A percentile compares a stretch with the other conserved stretches of the same genome.
These are phyloP conservation scores for Clarias fuscus DNA, from an alignment of 2,797 vertebrate genomes.

Conservation along the genomic window DNA sequence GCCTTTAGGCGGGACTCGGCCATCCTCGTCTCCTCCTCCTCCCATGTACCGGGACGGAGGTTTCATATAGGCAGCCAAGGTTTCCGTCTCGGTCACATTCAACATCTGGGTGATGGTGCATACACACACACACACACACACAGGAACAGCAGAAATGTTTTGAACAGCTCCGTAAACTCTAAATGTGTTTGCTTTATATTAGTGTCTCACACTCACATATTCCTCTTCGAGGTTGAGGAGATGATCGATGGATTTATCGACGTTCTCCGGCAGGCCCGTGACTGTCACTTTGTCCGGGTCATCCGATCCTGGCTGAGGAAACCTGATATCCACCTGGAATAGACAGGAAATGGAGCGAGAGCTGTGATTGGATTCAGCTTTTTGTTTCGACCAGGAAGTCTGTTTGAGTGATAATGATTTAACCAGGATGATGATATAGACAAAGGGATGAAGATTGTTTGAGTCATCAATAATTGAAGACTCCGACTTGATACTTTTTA, in stretches of 20 bases:
- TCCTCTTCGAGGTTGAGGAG: conserved; percentile 83
- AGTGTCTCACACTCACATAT: conserved; percentile 72
- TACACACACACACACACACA: not conserved
- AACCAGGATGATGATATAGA: not conserved
- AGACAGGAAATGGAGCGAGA: not conserved
- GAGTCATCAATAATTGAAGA: no score
- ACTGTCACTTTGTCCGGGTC: conserved; percentile 78
- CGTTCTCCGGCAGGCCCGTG: conserved; percentile 76
- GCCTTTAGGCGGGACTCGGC: conserved; percentile 70
- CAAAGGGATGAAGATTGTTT: not conserved
- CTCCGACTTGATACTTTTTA: no score
- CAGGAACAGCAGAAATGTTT: not conserved
- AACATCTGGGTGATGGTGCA: conserved; percentile 71
- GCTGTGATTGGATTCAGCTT: not conserved
- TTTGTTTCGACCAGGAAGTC: not conserved
- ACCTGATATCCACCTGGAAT: conserved; percentile 78
- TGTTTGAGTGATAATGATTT: not conserved
- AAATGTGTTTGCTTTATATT: not conserved
- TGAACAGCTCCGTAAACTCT: not conserved
- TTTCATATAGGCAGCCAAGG: conserved; percentile 83
- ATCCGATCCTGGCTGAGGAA: conserved; percentile 75
- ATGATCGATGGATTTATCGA: conserved; percentile 79
- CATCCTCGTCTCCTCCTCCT: conserved; percentile 67
- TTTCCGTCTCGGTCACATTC: conserved; percentile 81
- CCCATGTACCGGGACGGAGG: conserved; percentile 75